Percentiles rank a stretch among this genome's conserved stretches.
phyloP scores from a whole-genome alignment of 2,888 invertebrate species.

The Xestia xanthographa region DNA sequence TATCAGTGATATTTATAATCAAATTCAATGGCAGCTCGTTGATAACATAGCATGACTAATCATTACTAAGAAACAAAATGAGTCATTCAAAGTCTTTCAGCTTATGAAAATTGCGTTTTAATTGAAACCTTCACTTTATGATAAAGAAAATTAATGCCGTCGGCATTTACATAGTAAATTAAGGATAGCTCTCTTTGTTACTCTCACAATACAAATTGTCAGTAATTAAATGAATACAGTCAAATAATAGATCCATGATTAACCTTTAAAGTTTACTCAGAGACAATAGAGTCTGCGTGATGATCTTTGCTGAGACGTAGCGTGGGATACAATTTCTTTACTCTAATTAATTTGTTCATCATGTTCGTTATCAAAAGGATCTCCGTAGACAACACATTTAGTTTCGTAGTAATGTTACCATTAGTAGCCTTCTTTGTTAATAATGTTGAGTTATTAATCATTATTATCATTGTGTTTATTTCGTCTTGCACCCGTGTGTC shows the following conservation, averaged over 20 bases:
- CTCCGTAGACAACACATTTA: conserved; percentile 13
- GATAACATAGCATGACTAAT: conserved; percentile 25
- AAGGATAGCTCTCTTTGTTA: conserved; percentile 47
- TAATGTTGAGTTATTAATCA: neutral
- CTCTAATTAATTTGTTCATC: conserved; percentile 8
- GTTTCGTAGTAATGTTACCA: conserved; percentile 14
- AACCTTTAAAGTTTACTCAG: conserved; percentile 36
- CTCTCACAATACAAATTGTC: conserved; percentile 34
- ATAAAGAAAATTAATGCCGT: conserved; percentile 30
- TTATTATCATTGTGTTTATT: neutral
- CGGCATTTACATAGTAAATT: conserved; percentile 38
- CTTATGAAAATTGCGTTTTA: conserved; percentile 3
- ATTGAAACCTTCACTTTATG: conserved; percentile 36
- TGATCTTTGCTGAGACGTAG: conserved; percentile 37
- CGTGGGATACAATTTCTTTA: conserved; percentile 30
- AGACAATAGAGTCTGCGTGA: conserved; percentile 49
- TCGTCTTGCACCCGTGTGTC: too few species aligned
- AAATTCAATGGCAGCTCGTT: neutral
- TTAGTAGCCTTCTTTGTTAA: neutral
- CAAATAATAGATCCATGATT: conserved; percentile 45
- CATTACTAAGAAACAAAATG: neutral
- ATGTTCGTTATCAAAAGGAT: conserved; percentile 7
- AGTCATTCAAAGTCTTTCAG: neutral
- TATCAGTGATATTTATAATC: conserved; percentile 21
- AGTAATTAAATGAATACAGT: conserved; percentile 44